Conservation (phyloP, 2,888 invertebrate species). For the Drosophila melanosoma region DNA sequence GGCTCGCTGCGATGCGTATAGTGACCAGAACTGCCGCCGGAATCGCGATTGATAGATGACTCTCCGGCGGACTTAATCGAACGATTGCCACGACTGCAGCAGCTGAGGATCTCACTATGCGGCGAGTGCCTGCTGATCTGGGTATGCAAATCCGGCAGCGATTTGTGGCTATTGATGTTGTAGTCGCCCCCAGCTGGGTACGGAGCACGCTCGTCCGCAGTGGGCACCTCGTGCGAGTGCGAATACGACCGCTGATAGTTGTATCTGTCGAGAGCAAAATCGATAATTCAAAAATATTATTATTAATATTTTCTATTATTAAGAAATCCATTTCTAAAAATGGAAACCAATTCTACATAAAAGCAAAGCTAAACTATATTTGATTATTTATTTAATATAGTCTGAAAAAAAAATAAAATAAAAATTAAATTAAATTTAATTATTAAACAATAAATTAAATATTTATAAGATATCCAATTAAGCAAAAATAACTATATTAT, state of each 20-base stretch:
- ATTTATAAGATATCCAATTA: too few species aligned
- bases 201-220: conserved; percentile 86
- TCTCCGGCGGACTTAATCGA: conserved; percentile 87
- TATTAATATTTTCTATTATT: too few species aligned
- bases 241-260: conserved; percentile 87
- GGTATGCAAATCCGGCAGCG: conserved; percentile 91
- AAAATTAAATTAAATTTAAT: too few species aligned
- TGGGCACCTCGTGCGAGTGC: conserved; percentile 88
- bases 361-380: too few species aligned
- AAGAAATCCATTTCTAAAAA: too few species aligned
- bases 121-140: conserved; percentile 86
- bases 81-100: conserved; percentile 85
- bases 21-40: conserved; percentile 93
- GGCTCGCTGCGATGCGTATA: conserved; percentile 93
- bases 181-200: conserved; percentile 81
- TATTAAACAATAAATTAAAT: too few species aligned
- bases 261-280: conserved; percentile 64
- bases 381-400: too few species aligned
- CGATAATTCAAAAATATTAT: too few species aligned
- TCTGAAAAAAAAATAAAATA: too few species aligned
- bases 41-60: conserved; percentile 90
- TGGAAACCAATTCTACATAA: too few species aligned
- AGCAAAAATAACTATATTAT: too few species aligned
- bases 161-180: conserved; percentile 91
- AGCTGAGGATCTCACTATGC: conserved; percentile 85